Base-by-base conservation (phyloP, 1,140 invertebrate species). In the Drosophila jambulina region DNA sequence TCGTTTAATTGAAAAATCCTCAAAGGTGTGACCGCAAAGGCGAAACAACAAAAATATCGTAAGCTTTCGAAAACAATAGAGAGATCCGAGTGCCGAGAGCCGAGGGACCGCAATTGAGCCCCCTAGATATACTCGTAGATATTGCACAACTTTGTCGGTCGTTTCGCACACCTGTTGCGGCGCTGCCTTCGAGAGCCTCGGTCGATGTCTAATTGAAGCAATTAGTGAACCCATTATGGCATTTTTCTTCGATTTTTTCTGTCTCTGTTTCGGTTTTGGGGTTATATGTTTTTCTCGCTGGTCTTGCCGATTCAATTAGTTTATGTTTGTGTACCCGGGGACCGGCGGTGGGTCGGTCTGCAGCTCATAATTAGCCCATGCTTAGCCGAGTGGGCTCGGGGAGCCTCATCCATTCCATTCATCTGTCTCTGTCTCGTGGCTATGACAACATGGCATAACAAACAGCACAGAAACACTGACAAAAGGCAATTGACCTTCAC, bases 401-500 rank as follows among this genome's bases (percentile, higher is more conserved):
- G 49, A 57, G 54, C 46, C 51, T 60, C 77, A 63, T 64, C 71
- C 54, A 59, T 23, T 34, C 43, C 32, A 48, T 69, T 45, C 32
- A 25, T 69, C 25, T 49, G 29, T 76, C 64, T 61, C 69, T 83
- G 36, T 45, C 38, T 45, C 32, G 53, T 34, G 54, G 46, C 75
- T 64, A 87, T 87, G 71, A 82, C 82, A 86, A 82, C 78, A 80
- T 42, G 75, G 49, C 79, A 69, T 38, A 46, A 69, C 61, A 60
- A 61, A 42, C 45, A 34, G n/a, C 21, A 60, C 48, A 23, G 32
- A 72, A 51, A 67, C 46, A 56, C 56, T 60, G 38, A 76, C 57
- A 59, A 75, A 63, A 81, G 64, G 57, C 82, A 85, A 84, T 72
- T 86, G 83, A 88, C 83, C 83, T 86, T 86, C 83, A 80, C 78